Evolutionary conservation across 2,888 invertebrate genomes (phyloP).

Genomic region (Oscheius onirici): DNA sequence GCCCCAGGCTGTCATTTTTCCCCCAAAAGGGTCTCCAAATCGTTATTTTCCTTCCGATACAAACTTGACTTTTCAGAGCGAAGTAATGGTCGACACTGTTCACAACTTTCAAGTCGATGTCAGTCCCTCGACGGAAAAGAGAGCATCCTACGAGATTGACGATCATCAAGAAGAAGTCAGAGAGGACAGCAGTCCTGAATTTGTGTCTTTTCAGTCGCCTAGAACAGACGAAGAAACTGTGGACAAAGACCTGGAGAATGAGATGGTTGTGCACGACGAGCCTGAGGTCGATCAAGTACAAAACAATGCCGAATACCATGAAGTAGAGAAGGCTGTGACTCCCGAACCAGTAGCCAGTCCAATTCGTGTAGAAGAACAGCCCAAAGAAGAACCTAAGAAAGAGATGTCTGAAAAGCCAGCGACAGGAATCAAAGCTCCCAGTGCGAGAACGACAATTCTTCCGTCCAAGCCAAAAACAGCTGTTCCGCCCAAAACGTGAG

Average conservation of each 20-base stretch:
- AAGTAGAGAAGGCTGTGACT: not conserved
- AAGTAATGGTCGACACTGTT: constrained; percentile 16
- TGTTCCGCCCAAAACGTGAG: constrained; percentile 8
- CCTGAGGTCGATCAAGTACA: not conserved
- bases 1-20: not conserved
- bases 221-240: not conserved
- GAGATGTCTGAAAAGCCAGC: not conserved
- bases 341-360: not conserved
- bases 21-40: not conserved
- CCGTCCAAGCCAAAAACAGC: not conserved
- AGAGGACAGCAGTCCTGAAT: not conserved
- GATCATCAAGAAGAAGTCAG: not conserved
- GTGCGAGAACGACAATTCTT: not conserved
- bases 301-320: not conserved
- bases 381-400: not conserved
- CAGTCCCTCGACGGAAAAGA: not conserved
- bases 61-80: not conserved
- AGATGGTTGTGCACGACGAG: constrained; percentile 7
- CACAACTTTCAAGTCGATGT: not conserved
- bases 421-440: constrained; percentile 9
- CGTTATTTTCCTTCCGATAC: not conserved
- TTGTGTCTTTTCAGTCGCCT: not conserved
- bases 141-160: not conserved
- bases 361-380: not conserved
- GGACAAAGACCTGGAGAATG: constrained; percentile 23